A percentile compares a stretch with the other conserved stretches of the same genome.
phyloP scores from a whole-genome alignment of 2,888 invertebrate genomes.

The Drosophila tanythrix region DNA sequence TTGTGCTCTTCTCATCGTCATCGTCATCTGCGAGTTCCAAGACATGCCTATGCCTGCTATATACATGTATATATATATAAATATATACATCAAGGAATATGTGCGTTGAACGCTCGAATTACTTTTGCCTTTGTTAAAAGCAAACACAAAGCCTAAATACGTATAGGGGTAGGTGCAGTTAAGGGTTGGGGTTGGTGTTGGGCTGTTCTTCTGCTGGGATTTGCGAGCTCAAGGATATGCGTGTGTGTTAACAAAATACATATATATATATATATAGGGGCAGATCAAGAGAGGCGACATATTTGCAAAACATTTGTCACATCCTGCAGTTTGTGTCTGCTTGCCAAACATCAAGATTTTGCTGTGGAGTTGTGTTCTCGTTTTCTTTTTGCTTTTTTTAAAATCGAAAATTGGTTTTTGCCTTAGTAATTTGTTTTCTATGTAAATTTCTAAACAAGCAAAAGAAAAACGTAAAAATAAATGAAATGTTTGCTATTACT shows the following conservation, averaged over 20 bases:
- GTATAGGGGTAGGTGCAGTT: constrained; percentile 15
- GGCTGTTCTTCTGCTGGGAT: constrained; percentile 34
- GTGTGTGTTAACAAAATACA: constrained; percentile 7
- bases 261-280: constrained; percentile 26
- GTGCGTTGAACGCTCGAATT: constrained; percentile 72
- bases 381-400: constrained; percentile 55
- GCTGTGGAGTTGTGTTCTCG: neutral
- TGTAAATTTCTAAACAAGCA: constrained; percentile 48
- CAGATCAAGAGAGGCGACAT: constrained; percentile 47
- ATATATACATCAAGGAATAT: constrained; percentile 56
- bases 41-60: constrained; percentile 26
- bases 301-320: constrained; percentile 76
- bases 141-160: constrained; percentile 59
- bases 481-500: constrained; percentile 24
- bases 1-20: constrained; percentile 20
- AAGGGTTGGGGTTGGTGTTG: neutral
- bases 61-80: constrained; percentile 35
- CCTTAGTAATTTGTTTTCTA: constrained; percentile 69
- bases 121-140: constrained; percentile 72
- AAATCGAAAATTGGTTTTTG: constrained; percentile 69
- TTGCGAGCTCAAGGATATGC: constrained; percentile 53
- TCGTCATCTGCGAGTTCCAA: constrained; percentile 21
- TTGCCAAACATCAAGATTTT: constrained; percentile 61
- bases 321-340: constrained; percentile 46
- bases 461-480: constrained; percentile 13